phyloP scores from a whole-genome alignment of 2,113 vertebrate genomes.

The Brachyistius frenatus region DNA sequence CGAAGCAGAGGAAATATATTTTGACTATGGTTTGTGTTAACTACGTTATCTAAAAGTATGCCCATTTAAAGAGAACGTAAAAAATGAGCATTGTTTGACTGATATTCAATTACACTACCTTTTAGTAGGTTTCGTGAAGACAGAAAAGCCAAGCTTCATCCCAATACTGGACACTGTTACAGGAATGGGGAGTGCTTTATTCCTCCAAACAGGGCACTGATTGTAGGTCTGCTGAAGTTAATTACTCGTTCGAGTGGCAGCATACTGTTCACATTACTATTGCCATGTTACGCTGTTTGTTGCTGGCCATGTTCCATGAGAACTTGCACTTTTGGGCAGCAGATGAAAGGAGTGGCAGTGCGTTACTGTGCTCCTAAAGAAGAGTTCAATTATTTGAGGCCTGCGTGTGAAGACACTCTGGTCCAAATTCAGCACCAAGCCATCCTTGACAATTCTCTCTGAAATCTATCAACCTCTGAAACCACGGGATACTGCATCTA shows the following conservation, averaged over 20 bases:
- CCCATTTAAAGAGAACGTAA: not conserved
- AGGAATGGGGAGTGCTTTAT: constrained; percentile 37
- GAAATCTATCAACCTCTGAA: constrained; percentile 59
- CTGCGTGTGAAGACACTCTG: constrained; percentile 57
- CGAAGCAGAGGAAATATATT: constrained; percentile 9
- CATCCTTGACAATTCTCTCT: constrained; percentile 60
- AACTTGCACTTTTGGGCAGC: constrained; percentile 67
- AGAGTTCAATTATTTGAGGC: constrained; percentile 58
- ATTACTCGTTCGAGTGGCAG: constrained; percentile 73
- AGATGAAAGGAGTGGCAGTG: constrained; percentile 69
- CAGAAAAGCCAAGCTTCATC: constrained; percentile 16
- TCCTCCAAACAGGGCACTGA: constrained; percentile 61
- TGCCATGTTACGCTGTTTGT: constrained; percentile 65
- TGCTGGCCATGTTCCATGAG: constrained; percentile 68
- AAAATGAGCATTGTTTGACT: constrained; percentile 23
- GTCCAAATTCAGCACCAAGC: constrained; percentile 60
- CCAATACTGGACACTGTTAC: constrained; percentile 35
- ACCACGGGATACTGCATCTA: constrained; percentile 32
- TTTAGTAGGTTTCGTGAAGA: constrained; percentile 5
- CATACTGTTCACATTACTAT: constrained; percentile 76
- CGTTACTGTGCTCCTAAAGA: constrained; percentile 58
- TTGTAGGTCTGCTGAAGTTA: constrained; percentile 70
- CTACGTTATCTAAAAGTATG: not conserved
- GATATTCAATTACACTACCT: constrained; percentile 13
- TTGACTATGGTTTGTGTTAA: constrained; percentile 12